These are phyloP conservation scores for Cephonodes hylas DNA, from an alignment of 2,888 invertebrate genomes.

Conservation along the genomic window DNA sequence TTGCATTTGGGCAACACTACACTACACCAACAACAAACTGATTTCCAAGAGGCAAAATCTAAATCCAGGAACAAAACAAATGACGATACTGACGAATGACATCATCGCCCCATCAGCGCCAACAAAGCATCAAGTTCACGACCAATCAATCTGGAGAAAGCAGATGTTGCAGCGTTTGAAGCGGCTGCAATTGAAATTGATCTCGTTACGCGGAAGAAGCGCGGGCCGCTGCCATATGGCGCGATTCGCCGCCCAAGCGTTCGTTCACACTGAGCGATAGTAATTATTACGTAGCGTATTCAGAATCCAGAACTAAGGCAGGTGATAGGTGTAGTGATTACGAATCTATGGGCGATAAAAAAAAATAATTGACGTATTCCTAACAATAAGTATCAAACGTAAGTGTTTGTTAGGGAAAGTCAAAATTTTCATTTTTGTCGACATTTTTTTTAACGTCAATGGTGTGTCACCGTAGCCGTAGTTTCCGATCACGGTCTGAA, in stretches of 20 bases:
- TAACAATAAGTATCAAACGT: no score
- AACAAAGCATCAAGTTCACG: conserved; percentile 24
- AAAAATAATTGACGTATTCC: no score
- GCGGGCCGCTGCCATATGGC: background rate
- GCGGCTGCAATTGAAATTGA: conserved; percentile 32
- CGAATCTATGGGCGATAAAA: no score
- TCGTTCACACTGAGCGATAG: background rate
- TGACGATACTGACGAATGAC: background rate
- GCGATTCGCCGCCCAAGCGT: background rate
- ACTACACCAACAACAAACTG: background rate
- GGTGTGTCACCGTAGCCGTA: no score
- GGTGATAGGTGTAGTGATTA: no score
- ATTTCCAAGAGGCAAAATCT: background rate
- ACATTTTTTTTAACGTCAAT: no score
- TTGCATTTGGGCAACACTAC: no score
- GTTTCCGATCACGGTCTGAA: no score
- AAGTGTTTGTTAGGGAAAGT: no score
- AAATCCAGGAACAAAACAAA: background rate
- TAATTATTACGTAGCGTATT: no score
- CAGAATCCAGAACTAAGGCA: no score
- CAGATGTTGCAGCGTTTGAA: conserved; percentile 3
- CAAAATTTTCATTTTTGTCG: no score
- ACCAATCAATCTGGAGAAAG: conserved; percentile 20
- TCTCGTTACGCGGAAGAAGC: conserved; percentile 40
- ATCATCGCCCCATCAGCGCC: background rate